These are phyloP conservation scores for Oreochromis spilurus DNA, from an alignment of 2,113 vertebrate genomes.

Conservation along the genomic window DNA sequence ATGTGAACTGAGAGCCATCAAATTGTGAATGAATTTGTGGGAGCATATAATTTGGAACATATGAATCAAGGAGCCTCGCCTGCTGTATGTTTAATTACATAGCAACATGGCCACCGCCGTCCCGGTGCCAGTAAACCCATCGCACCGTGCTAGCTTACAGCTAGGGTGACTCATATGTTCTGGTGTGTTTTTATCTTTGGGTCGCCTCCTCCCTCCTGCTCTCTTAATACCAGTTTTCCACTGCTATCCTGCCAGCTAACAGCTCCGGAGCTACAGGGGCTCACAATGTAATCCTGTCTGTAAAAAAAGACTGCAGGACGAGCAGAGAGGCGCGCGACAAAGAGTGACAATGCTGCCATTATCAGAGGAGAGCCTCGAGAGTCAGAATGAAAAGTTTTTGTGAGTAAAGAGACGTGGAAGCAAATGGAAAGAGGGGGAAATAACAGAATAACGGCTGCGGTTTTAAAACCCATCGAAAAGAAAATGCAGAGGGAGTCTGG, in stretches of 20 bases:
- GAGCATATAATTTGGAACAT: slow-evolving; percentile 33
- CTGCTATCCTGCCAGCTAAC: slow-evolving; percentile 38
- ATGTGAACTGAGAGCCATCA: not conserved
- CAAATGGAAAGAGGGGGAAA: not conserved
- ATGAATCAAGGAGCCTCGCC: slow-evolving; percentile 10
- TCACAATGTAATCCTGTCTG: not conserved
- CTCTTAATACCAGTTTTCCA: slow-evolving; percentile 45
- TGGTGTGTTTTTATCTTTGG: slow-evolving; percentile 47
- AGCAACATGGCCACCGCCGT: slow-evolving; percentile 46
- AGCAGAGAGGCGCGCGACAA: not conserved
- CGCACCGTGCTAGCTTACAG: not conserved
- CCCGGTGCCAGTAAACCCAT: slow-evolving; percentile 13
- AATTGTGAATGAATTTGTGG: slow-evolving; percentile 16
- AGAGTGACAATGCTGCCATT: not conserved
- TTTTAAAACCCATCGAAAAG: not conserved
- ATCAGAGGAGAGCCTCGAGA: not conserved
- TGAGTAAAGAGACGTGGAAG: not conserved
- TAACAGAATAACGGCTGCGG: not conserved
- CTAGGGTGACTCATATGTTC: slow-evolving; percentile 63
- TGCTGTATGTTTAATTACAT: slow-evolving; percentile 55
- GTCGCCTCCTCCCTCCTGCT: slow-evolving; percentile 35
- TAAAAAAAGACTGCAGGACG: not conserved
- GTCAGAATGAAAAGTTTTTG: not conserved
- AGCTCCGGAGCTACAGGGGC: not conserved
- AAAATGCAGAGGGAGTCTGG: not conserved